Base-by-base conservation (phyloP, 2,797 vertebrate genomes). In the Anableps anableps region DNA sequence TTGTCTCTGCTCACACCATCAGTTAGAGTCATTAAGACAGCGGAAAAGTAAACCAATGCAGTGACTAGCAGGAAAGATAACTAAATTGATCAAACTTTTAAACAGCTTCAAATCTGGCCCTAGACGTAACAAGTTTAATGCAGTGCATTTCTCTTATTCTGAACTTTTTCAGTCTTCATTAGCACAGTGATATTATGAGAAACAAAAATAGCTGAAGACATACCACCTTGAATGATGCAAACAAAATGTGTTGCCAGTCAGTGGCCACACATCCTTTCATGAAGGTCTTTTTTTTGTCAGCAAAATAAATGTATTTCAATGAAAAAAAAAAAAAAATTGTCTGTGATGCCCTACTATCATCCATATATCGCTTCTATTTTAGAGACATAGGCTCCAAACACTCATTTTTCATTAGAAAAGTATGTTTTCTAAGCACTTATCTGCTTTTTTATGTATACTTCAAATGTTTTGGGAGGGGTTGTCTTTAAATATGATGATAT, bases 1-100 rank as follows among this genome's bases (percentile, higher is more conserved):
- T 88, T 81, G 66, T 88, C 62, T 86, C 76, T 77, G 72, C 71
- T 86, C 83, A 80, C 83, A 85, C 75, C 83, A 85, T 83, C 84
- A 85, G 82, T 86, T 85, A 82, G 81, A 83, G 74, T 76, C 78
- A 81, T 83, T 72, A 82, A 80, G 55, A 81, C 55, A 78, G 62
- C 72, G 83, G 72, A 80, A 31, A 81, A 77, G 89, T 77, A 84
- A 78, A 77, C 45, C 77, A 53, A 36, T 70, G 73, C 77, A 64
- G 43, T 41, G 26, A 75, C 78, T 41, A 77, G 51, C 60, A 86
- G 62, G 62, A 85, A 79, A 75, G 38, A 81, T 74, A 41, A 80
- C 41, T 45, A 83, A 53, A 79, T n/a, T 1, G 14, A 10, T 19
- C 50, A 78, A 48, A 48, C 41, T 77, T 80, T 74, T 41, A 47